phyloP scores from a whole-genome alignment of 2,888 invertebrate genomes.

The Drosophila neutralis region DNA sequence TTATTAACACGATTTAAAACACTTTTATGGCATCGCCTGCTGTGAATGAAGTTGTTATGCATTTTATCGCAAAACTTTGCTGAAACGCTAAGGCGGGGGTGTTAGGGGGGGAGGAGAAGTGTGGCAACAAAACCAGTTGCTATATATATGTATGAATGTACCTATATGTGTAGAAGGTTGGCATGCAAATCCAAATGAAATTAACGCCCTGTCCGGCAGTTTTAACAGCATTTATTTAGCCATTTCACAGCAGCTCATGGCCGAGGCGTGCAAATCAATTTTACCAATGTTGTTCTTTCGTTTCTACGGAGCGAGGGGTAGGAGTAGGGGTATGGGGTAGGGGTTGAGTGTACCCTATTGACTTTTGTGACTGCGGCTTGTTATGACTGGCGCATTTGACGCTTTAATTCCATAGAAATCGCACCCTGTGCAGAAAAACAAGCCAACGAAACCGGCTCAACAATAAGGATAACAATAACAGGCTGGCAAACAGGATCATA shows the following conservation, averaged over 20 bases:
- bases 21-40: constrained; percentile 84
- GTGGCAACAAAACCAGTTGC: constrained; percentile 52
- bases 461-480: constrained; percentile 28
- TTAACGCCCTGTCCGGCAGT: constrained; percentile 74
- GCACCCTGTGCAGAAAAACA: constrained; percentile 45
- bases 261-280: constrained; percentile 71
- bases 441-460: constrained; percentile 18
- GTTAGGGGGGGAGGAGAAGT: background rate
- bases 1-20: constrained; percentile 85
- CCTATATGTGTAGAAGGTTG: constrained; percentile 4
- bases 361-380: constrained; percentile 60
- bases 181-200: constrained; percentile 73
- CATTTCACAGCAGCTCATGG: constrained; percentile 48
- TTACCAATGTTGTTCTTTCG: constrained; percentile 42
- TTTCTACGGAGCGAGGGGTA: background rate
- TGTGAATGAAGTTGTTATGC: constrained; percentile 84
- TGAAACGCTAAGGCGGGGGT: constrained; percentile 50
- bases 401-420: constrained; percentile 74
- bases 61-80: constrained; percentile 78
- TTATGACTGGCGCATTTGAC: constrained; percentile 77
- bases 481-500: constrained; percentile 51
- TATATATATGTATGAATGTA: background rate
- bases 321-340: background rate
- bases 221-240: constrained; percentile 75
- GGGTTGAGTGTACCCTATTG: constrained; percentile 25